Percentiles rank a stretch among this genome's conserved stretches.
Evolutionary conservation across 2,888 invertebrate species (phyloP).

Genomic region (Pristionchus fissidentatus): DNA sequence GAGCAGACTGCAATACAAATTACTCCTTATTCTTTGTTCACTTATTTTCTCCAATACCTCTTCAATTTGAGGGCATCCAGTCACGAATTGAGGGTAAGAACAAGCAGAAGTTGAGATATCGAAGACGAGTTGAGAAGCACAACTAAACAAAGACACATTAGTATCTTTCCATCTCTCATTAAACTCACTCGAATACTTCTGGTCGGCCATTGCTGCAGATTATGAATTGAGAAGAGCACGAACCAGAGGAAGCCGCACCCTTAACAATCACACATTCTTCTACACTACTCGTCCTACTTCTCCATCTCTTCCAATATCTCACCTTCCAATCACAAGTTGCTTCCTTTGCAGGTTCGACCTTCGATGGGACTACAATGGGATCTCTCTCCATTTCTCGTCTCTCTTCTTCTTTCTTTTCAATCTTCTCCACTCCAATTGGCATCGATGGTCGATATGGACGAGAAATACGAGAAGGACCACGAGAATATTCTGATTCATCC

Average conservation of each 20-base stretch:
- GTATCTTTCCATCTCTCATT: background rate
- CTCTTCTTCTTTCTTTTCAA: background rate
- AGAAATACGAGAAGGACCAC: background rate
- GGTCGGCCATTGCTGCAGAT: slow-evolving; percentile 35
- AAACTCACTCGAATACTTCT: slow-evolving; percentile 6
- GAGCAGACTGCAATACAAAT: background rate
- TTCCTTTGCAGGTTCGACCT: background rate
- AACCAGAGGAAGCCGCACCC: background rate
- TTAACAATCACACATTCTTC: background rate
- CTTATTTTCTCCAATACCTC: too few relatives aligned
- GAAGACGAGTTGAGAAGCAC: slow-evolving; percentile 6
- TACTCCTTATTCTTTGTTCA: too few relatives aligned
- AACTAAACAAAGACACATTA: background rate
- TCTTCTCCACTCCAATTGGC: slow-evolving; percentile 14
- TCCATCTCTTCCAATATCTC: too few relatives aligned
- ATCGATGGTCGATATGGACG: background rate
- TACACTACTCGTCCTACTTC: background rate
- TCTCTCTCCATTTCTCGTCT: background rate
- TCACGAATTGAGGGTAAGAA: background rate
- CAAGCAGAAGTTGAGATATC: background rate
- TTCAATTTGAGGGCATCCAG: background rate
- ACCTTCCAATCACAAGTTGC: slow-evolving; percentile 40
- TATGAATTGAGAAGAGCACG: slow-evolving; percentile 29
- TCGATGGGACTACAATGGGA: background rate
- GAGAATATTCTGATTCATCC: background rate